Percentiles rank a stretch among this genome's conserved stretches.
Conservation (phyloP, 1,140 invertebrate genomes). For the Drosophila ambigua region DNA sequence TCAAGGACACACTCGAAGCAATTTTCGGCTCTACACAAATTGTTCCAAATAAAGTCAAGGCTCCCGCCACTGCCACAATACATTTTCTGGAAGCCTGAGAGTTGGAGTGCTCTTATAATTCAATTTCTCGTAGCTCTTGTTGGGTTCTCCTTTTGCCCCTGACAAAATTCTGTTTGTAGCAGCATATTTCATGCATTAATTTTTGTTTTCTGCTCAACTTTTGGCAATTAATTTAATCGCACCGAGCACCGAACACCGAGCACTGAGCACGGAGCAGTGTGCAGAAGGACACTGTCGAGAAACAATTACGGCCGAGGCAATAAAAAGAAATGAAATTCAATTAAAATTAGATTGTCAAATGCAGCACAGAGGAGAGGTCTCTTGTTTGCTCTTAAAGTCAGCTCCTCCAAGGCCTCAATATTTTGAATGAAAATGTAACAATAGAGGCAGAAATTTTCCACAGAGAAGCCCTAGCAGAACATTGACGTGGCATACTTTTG, state of each 20-base stretch:
- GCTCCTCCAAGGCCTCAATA: too few species aligned
- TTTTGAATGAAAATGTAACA: background rate
- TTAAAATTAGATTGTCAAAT: constrained; percentile 44
- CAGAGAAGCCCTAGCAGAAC: constrained; percentile 11
- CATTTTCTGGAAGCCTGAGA: constrained; percentile 4
- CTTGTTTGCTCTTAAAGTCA: constrained; percentile 10
- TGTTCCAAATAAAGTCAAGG: constrained; percentile 39
- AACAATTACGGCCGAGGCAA: constrained; percentile 49
- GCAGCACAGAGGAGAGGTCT: constrained; percentile 16
- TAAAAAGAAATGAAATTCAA: constrained; percentile 46
- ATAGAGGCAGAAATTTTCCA: constrained; percentile 8
- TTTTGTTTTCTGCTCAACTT: constrained; percentile 46
- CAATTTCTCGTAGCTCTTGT: constrained; percentile 60
- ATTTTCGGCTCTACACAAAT: constrained; percentile 24
- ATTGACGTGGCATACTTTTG: constrained; percentile 58
- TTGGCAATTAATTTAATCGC: constrained; percentile 72
- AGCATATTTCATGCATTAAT: constrained; percentile 67
- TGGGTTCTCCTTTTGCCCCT: constrained; percentile 20
- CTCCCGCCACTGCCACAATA: constrained; percentile 5
- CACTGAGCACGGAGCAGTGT: constrained; percentile 23
- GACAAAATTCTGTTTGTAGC: constrained; percentile 56
- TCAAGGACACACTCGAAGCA: constrained; percentile 50
- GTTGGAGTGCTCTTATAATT: constrained; percentile 60
- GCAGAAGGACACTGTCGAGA: constrained; percentile 31
- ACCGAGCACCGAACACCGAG: constrained; percentile 31